Base-by-base conservation (phyloP, 2,888 invertebrate species). In the Xestia c-nigrum region DNA sequence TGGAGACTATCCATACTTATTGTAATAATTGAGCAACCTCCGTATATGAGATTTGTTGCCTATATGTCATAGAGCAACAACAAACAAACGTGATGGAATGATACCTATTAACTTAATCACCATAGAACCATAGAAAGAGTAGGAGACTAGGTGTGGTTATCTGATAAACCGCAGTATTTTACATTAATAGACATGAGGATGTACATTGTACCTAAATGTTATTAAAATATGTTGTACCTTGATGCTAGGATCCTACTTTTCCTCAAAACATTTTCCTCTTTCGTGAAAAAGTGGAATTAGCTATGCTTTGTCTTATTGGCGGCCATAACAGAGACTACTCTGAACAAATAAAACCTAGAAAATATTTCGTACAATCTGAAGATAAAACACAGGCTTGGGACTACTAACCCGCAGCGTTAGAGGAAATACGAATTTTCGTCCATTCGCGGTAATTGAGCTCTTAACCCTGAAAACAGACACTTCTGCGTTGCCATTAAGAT, bases 361-460 rank as follows among this genome's bases (percentile, higher is more conserved):
- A 38, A 78, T 67, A 55, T 19, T 43, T 38, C 43, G 43, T 52
- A 31, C 38, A 59, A 61, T 70, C 47, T n/a, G 19, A n/a, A 14
- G 55, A 63, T 78, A 63, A 78, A 61, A 83, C 47, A 68, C 84
- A 69, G 43, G 14, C 79, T 63, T 19, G 55, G 57, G 72, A 63
- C 40, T 79, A 64, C 65, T 85, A 67, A 55, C 40, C 71, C 63
- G 38, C 72, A 67, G 43, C 38, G 40, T 57, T 71, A 38, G 66
- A 73, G 79, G 84, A 73, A 83, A 83, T 64, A 83, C 63, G 50
- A 84, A 87, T 86, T 74, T 83, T 84, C 84, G 70, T 64, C 80
- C 68, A 79, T 79, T 84, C 71, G 61, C 74, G 68, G 71, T 83
- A 83, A 83, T 86, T 72, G 85, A 69, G 72, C 52, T 72, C 84